phyloP scores from a whole-genome alignment of 2,113 vertebrate species.

The Fregetta grallaria region DNA sequence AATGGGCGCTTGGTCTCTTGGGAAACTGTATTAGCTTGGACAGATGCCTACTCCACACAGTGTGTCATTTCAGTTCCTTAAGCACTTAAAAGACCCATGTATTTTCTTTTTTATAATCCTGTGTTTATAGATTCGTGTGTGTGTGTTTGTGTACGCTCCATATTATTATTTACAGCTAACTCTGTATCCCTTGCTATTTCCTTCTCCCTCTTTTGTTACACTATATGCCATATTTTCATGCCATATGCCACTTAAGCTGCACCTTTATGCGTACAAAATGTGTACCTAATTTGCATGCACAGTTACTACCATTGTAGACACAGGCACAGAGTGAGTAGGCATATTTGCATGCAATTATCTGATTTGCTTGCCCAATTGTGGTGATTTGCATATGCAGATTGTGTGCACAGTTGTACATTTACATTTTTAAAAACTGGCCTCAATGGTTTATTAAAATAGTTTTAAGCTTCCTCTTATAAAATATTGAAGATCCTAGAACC shows the following conservation, averaged over 20 bases:
- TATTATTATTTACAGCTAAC: slow-evolving; percentile 63
- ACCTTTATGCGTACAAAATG: slow-evolving; percentile 68
- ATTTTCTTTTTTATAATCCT: not conserved
- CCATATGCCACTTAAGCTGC: slow-evolving; percentile 63
- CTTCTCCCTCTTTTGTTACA: slow-evolving; percentile 56
- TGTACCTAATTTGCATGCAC: slow-evolving; percentile 65
- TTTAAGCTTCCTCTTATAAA: slow-evolving; percentile 51
- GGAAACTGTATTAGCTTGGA: not conserved
- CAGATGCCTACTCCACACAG: not conserved
- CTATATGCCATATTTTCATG: slow-evolving; percentile 55
- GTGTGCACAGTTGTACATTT: slow-evolving; percentile 61
- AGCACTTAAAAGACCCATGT: not conserved
- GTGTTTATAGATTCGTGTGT: slow-evolving; percentile 1
- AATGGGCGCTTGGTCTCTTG: not conserved
- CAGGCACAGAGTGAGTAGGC: slow-evolving; percentile 49
- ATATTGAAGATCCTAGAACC: slow-evolving; percentile 49
- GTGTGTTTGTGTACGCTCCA: slow-evolving; percentile 40
- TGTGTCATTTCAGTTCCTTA: not conserved
- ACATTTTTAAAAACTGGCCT: slow-evolving; percentile 57
- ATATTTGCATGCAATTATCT: slow-evolving; percentile 70
- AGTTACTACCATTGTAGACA: slow-evolving; percentile 67
- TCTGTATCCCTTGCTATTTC: slow-evolving; percentile 40
- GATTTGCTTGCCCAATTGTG: slow-evolving; percentile 65
- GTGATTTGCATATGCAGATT: slow-evolving; percentile 62
- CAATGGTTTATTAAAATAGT: slow-evolving; percentile 52